Percentiles rank a stretch among this genome's conserved stretches.
phyloP scores from a whole-genome alignment of 2,888 invertebrate genomes.

The Nasonovia ribisnigri region DNA sequence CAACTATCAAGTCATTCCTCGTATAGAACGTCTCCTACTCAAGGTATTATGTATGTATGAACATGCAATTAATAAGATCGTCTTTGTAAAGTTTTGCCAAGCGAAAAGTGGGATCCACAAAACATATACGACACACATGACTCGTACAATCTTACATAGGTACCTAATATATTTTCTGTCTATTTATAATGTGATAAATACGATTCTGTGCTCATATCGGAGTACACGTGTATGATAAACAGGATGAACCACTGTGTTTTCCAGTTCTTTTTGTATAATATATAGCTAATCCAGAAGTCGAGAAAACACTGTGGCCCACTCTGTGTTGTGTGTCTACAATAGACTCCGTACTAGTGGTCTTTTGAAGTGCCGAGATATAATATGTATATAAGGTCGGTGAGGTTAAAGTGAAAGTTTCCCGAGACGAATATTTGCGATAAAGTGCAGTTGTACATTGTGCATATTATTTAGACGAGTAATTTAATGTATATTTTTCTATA shows the following conservation, averaged over 20 bases:
- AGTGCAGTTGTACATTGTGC: background rate
- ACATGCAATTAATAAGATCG: background rate
- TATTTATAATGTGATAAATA: background rate
- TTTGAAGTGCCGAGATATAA: background rate
- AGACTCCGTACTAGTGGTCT: background rate
- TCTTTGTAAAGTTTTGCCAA: background rate
- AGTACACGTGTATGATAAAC: background rate
- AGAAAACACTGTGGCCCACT: background rate
- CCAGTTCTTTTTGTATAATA: background rate
- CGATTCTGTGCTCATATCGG: background rate
- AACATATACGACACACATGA: background rate
- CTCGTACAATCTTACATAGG: background rate
- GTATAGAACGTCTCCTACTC: background rate
- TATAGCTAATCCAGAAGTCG: background rate
- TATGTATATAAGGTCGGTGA: background rate
- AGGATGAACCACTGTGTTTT: background rate
- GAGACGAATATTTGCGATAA: background rate
- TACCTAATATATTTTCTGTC: background rate
- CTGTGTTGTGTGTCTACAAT: background rate
- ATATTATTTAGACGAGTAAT: background rate
- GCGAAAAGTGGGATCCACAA: background rate
- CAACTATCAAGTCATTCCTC: background rate
- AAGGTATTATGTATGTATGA: background rate
- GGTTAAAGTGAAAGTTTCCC: slow-evolving; percentile 46
- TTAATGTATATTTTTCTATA: background rate